Conservation (phyloP, 2,113 vertebrate genomes). For the Muscicapa adusta region DNA sequence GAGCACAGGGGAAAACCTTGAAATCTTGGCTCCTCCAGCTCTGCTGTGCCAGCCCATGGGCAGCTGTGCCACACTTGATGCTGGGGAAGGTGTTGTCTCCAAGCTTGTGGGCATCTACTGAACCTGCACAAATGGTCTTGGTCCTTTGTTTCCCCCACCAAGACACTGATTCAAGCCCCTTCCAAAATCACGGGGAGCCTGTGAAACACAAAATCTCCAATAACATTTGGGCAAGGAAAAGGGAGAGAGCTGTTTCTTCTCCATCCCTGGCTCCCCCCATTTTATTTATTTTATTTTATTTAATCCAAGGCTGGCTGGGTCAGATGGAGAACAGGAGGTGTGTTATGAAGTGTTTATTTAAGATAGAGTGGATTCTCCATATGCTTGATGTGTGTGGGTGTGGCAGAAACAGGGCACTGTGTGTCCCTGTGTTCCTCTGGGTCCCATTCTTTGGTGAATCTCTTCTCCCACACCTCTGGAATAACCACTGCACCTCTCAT, state of each 20-base stretch:
- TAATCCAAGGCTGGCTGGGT: neutral
- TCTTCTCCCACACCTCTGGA: neutral
- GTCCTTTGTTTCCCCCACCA: neutral
- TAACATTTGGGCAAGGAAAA: neutral
- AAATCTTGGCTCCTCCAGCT: neutral
- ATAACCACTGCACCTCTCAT: neutral
- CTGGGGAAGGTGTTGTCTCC: neutral
- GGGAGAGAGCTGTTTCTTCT: neutral
- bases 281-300: neutral
- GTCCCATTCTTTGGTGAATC: neutral
- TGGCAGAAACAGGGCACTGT: neutral
- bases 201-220: neutral
- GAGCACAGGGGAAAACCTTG: neutral
- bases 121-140: neutral
- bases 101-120: fast-evolving
- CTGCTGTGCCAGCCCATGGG: fast-evolving
- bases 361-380: neutral
- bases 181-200: neutral
- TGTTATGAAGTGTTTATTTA: neutral
- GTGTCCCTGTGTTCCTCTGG: neutral
- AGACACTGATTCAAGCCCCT: neutral
- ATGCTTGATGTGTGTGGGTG: fast-evolving
- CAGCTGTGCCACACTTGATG: fast-evolving
- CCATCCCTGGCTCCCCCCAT: neutral
- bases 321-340: neutral